Evolutionary conservation across 2,113 vertebrate genomes (phyloP), one percentile per base, ranked within the genome.

Genomic region (Serinus canaria): DNA sequence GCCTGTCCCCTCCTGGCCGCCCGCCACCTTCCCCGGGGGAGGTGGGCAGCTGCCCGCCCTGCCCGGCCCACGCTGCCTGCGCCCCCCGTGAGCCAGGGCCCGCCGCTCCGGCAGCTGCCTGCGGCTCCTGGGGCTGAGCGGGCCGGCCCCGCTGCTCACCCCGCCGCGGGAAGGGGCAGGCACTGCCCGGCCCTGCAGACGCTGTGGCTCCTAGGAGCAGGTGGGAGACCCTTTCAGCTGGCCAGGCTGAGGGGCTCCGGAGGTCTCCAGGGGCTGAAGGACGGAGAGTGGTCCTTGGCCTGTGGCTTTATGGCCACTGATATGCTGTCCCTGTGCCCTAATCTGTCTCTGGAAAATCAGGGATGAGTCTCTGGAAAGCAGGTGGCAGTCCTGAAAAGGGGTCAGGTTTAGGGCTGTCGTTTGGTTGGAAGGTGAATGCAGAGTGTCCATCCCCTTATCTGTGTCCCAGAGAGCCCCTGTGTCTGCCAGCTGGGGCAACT

Each of bases 91-190:
- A 24, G 59, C 41, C 6, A 1, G 74, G 73, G 49, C 20, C 7
- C 30, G 59, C 56, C 81, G 87, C 84, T 92, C 50, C 1, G 63
- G 90, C 95, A 96, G 92, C 94, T 96, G 95, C 92, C 90, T 3
- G 41, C 3, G 2, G 94, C 87, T 74, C 53, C 2, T 1, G 2
- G 78, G 30, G 91, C 70, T 30, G 75, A 72, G 50, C 1, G 58
- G 89, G 67, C 59, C 76, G 90, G 83, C 72, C 85, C 75, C 13
- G 77, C 95, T 19, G 87, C 87, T 62, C 76, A 4, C 30, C 89
- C 76, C 1, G 8, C 15, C 0, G 41, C 49, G 86, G 83, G 33
- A 91, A 91, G 59, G 58, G 83, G 80, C 84, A 91, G 56, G 70
- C 64, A 76, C 7, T 1, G 10, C 49, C 62, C 5, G 0, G 64